These are phyloP conservation scores for Myiothlypis chrysogaster DNA, from an alignment of 2,797 vertebrate species.

Conservation along the genomic window DNA sequence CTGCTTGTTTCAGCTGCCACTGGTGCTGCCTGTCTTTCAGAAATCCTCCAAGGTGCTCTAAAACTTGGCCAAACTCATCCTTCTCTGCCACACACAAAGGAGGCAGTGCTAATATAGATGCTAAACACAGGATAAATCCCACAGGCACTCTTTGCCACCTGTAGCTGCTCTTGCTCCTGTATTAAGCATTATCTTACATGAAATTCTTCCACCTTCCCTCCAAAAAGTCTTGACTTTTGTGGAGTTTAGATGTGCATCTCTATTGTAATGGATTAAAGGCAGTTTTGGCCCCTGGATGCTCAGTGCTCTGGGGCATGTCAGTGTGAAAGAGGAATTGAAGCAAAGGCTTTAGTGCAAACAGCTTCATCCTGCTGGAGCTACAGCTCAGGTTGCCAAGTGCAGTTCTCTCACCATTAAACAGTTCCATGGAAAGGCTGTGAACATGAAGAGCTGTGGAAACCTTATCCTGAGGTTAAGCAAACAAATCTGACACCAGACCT, in stretches of 20 bases:
- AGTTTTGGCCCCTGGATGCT: neutral
- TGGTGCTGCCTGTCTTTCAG: neutral
- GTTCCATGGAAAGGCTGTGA: neutral
- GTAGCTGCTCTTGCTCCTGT: neutral
- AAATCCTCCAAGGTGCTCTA: neutral
- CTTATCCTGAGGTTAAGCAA: slow-evolving; percentile 11
- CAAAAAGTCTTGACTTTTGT: neutral
- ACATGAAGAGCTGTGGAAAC: slow-evolving; percentile 4
- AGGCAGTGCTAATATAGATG: neutral
- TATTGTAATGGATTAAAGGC: neutral
- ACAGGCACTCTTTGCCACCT: neutral
- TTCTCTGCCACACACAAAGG: neutral
- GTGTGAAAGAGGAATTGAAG: neutral
- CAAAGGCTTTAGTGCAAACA: neutral
- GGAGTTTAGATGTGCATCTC: neutral
- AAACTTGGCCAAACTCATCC: neutral
- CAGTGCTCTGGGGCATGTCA: rapidly evolving
- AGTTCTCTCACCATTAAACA: neutral
- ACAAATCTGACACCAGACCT: slow-evolving; percentile 34
- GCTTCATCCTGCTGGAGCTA: neutral
- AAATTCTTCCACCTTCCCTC: neutral
- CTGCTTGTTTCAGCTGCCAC: neutral
- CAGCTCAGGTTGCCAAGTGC: neutral
- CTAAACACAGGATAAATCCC: neutral
- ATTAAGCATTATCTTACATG: neutral